Base-by-base conservation (phyloP, 2,888 invertebrate species). In the Nemotelus nigrinus region DNA sequence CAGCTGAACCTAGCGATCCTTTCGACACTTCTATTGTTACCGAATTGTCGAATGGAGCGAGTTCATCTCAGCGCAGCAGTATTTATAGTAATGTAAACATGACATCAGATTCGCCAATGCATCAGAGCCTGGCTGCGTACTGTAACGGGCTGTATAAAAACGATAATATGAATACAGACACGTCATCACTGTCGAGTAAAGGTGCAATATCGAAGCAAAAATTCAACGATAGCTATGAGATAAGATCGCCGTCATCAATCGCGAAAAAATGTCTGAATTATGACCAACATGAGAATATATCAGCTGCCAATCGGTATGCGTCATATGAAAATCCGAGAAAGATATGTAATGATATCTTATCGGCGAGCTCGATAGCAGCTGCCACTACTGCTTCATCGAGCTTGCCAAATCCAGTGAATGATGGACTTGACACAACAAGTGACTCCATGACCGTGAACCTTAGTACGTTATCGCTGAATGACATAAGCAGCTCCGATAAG, bases 11-110 rank as follows among this genome's bases (percentile, higher is more conserved):
- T n/a, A 86, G 86, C 6, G 92, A 93, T 87, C 93, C 93, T 0
- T 93, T 93, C 81, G 93, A 93, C 82, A 93, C 93, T 0, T 91
- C 91, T 41, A 25, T 43, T 4, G 8, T 68, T 5, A 58, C 39
- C 39, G 68, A 45, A 2, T 48, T 39, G 41, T 3, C 57, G 48
- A 74, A 48, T 45, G 57, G 47, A 45, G n/a, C 50, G 6, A 65
- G 7, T 58, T 6, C 43, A 4, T 58, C 44, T 10, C 58, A 60
- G 41, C 25, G 57, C 3, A 67, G 76, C 25, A 78, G 50, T 68
- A 64, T 57, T 41, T 79, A 79, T 39, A 68, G 78, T 10, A 79
- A 79, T 63, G 25, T 79, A 8, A 76, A 60, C 10, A 44, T 45
- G 39, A 58, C 70, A 57, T 60, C 65, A 4, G 58, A 60, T 2